Percentiles rank a stretch among this genome's conserved stretches.
Conservation (phyloP, 2,113 vertebrate genomes). For the Cyprinodon variegatus region DNA sequence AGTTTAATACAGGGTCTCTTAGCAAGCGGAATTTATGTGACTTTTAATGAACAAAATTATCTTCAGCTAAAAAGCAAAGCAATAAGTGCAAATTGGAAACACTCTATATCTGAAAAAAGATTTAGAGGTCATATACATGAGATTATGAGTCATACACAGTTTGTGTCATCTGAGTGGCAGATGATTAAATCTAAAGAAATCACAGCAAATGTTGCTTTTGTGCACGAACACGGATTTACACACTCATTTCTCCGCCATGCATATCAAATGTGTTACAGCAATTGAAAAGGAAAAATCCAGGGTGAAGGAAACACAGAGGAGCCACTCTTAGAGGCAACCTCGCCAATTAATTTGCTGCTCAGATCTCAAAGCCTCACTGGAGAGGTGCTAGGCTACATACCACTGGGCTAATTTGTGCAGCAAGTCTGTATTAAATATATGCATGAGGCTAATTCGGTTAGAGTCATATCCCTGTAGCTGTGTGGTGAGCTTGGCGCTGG, state of each 20-base stretch:
- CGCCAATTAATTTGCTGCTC: conserved; percentile 78
- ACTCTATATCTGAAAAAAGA: conserved; percentile 1
- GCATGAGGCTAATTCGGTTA: conserved; percentile 94
- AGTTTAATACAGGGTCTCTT: conserved; percentile 50
- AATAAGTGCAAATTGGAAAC: conserved; percentile 3
- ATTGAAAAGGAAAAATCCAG: conserved; percentile 68
- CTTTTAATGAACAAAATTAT: conserved; percentile 49
- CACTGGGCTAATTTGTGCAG: conserved; percentile 87
- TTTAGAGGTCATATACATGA: conserved; percentile 21
- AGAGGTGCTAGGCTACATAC: conserved; percentile 77
- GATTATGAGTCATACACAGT: neutral
- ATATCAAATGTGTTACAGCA: conserved; percentile 70
- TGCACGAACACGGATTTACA: conserved; percentile 52
- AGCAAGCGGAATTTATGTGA: conserved; percentile 48
- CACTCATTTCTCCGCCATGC: conserved; percentile 45
- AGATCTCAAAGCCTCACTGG: conserved; percentile 73
- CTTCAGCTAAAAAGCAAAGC: conserved; percentile 16
- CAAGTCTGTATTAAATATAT: conserved; percentile 95
- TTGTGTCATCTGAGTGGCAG: conserved; percentile 43
- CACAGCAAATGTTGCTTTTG: conserved; percentile 52
- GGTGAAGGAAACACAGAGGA: conserved; percentile 63
- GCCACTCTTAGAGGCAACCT: conserved; percentile 66
- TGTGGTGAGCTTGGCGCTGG: conserved; percentile 51
- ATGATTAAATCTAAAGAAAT: conserved; percentile 40
- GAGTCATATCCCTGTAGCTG: conserved; percentile 79